Base-by-base conservation (phyloP, 1,140 invertebrate genomes). In the Ceratoteleas bidentatus region DNA sequence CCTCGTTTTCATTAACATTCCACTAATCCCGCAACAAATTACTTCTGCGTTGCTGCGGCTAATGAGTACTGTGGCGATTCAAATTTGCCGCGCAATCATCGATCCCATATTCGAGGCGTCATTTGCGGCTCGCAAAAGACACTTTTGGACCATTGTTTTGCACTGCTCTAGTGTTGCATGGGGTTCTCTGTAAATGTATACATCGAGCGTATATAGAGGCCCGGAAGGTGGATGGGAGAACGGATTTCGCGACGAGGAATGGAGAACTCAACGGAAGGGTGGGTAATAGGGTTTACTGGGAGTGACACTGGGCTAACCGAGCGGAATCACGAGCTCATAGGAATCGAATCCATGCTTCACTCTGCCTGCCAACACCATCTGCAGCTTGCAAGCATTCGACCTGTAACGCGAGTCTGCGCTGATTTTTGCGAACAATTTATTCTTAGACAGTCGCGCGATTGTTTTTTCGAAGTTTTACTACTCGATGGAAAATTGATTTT, bases 341-440 rank as follows among this genome's bases (percentile, higher is more conserved):
- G 87, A 91, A 91, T 91, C 90, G 90, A 91, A 91, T 90, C 90
- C 89, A 91, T 91, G 90, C 89, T 89, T 91, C 90, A 91, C 89
- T 88, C 89, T 69, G 87, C 84, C 90, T 91, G 90, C 90, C 90
- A 91, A 91, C 90, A 91, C 90, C 90, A 91, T 90, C 90, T 90
- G 87, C 87, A 89, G 79, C 86, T 85, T 84, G 84, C 87, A 86
- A 88, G 83, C 87, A 75, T 73, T 85, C 84, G 76, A 79, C 69
- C 80, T 80, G 76, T 64, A 79, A 82, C 66, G 69, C 64, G 33
- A 74, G 47, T 15, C 24, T 56, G 43, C 58, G 38, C 15, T 45
- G 64, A 78, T 62, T 78, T 68, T 81, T 62, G 5, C 16, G 58
- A 56, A 78, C 47, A 84, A 77, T 73, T 70, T 68, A 80, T 64